Conservation (phyloP, 1,140 invertebrate genomes). For the Drosophila prosaltans region DNA sequence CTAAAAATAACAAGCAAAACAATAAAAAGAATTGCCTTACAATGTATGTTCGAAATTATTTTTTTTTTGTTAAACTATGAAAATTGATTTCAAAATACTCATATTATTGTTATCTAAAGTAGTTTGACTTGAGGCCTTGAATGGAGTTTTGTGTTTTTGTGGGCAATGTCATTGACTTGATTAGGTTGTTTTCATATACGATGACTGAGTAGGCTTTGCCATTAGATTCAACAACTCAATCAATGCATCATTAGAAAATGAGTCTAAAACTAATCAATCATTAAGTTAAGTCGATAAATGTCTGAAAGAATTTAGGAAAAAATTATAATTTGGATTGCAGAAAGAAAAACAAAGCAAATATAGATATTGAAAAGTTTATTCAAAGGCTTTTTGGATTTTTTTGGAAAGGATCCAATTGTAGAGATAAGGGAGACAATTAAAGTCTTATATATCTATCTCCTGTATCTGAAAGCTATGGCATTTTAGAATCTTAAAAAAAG, state of each 20-base stretch:
- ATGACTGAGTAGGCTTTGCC: not conserved
- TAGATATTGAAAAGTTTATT: too few species aligned
- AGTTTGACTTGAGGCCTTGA: constrained; percentile 33
- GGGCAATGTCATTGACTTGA: constrained; percentile 47
- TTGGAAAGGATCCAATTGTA: too few species aligned
- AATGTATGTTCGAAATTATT: constrained; percentile 24
- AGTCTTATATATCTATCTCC: too few species aligned
- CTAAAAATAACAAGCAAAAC: constrained; percentile 18
- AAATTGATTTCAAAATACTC: constrained; percentile 49
- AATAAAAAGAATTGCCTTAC: constrained; percentile 24
- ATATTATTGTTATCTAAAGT: constrained; percentile 36
- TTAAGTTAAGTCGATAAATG: not conserved
- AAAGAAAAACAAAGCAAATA: too few species aligned
- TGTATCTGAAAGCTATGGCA: too few species aligned
- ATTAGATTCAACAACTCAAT: constrained; percentile 16
- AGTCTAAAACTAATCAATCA: constrained; percentile 11
- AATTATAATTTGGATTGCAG: too few species aligned
- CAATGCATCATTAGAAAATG: constrained; percentile 32
- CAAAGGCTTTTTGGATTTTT: too few species aligned
- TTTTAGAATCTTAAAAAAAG: too few species aligned
- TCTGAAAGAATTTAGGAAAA: too few species aligned
- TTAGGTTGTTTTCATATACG: constrained; percentile 21
- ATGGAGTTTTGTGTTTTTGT: constrained; percentile 16
- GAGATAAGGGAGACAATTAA: too few species aligned
- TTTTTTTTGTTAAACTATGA: constrained; percentile 22